A percentile compares a stretch with the other conserved stretches of the same genome.
Evolutionary conservation across 2,888 invertebrate species (phyloP).

Genomic region (Drosophila siamana): DNA sequence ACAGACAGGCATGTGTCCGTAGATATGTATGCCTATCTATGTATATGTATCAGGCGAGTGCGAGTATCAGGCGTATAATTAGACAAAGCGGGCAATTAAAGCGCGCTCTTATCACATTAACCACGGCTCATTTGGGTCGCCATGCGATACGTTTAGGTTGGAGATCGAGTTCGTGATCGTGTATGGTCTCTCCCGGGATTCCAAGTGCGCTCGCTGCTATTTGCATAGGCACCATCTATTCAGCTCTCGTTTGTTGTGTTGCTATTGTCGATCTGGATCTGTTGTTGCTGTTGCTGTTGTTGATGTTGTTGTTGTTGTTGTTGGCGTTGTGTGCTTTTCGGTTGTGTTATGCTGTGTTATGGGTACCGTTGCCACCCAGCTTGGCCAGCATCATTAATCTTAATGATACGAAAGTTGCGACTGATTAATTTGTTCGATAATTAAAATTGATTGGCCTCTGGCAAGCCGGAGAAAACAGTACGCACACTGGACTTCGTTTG

Average conservation of each 20-base stretch:
- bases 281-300: constrained; percentile 14
- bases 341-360: constrained; percentile 28
- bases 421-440: constrained; percentile 80
- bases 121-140: constrained; percentile 75
- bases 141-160: constrained; percentile 63
- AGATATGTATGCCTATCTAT: background rate
- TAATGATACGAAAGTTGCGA: constrained; percentile 80
- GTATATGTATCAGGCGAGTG: constrained; percentile 16
- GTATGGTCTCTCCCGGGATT: constrained; percentile 20
- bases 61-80: constrained; percentile 64
- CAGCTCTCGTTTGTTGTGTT: constrained; percentile 16
- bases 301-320: background rate
- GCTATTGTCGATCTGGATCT: constrained; percentile 12
- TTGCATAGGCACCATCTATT: constrained; percentile 42
- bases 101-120: constrained; percentile 71
- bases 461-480: constrained; percentile 48
- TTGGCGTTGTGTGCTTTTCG: too few species aligned
- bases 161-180: constrained; percentile 48
- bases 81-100: constrained; percentile 73
- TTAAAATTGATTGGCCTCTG: constrained; percentile 76
- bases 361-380: constrained; percentile 70
- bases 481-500: constrained; percentile 29
- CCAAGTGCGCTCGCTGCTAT: constrained; percentile 38
- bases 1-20: background rate
- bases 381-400: constrained; percentile 73